These are phyloP conservation scores for Pomacea canaliculata DNA, from an alignment of 2,888 invertebrate species.

Conservation along the genomic window DNA sequence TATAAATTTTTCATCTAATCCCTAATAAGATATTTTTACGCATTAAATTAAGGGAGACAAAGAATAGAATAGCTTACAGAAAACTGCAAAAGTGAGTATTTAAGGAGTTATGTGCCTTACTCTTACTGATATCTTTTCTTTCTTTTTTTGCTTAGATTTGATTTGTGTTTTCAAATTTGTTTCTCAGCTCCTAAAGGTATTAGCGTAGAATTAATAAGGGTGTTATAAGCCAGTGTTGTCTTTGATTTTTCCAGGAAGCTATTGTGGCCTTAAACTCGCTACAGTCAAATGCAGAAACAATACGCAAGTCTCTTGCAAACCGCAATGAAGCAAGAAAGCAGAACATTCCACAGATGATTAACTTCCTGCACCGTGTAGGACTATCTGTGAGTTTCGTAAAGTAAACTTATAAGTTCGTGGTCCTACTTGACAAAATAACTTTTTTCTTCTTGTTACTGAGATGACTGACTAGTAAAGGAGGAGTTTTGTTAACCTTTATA, in stretches of 20 bases:
- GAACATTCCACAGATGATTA: slow-evolving; percentile 32
- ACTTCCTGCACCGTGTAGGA: slow-evolving; percentile 43
- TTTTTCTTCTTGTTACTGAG: not conserved
- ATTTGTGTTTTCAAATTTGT: too few relatives aligned
- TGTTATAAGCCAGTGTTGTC: not conserved
- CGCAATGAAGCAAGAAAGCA: slow-evolving; percentile 3
- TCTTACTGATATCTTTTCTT: too few relatives aligned
- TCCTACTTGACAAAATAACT: not conserved
- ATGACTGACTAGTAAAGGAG: not conserved
- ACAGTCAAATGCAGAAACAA: slow-evolving; percentile 64
- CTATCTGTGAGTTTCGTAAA: slow-evolving; percentile 45
- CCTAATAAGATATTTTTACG: too few relatives aligned
- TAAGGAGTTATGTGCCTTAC: too few relatives aligned
- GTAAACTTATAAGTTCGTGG: not conserved
- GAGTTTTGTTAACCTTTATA: not conserved
- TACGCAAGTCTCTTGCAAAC: slow-evolving; percentile 53
- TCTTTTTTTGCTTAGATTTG: too few relatives aligned
- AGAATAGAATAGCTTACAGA: too few relatives aligned
- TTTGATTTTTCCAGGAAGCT: slow-evolving; percentile 55
- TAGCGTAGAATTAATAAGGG: too few relatives aligned
- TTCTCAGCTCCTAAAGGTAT: too few relatives aligned
- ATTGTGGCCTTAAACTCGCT: slow-evolving; percentile 61
- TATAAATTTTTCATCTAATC: too few relatives aligned
- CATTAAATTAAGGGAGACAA: too few relatives aligned
- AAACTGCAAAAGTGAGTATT: too few relatives aligned